phyloP scores from a whole-genome alignment of 2,113 vertebrate species.

The Cheirogaleus medius region DNA sequence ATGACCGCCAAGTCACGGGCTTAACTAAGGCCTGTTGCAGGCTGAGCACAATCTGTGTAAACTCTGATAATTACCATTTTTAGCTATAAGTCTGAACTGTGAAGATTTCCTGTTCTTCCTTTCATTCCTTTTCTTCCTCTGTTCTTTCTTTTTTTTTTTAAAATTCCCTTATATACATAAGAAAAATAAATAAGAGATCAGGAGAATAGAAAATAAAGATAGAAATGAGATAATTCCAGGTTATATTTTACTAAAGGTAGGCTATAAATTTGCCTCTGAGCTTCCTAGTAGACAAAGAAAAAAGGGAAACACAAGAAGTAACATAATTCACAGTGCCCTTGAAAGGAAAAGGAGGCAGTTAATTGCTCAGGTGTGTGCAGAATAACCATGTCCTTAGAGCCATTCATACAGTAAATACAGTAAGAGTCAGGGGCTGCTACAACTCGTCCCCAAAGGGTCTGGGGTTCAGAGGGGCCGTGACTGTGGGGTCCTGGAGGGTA shows the following conservation, averaged over 20 bases:
- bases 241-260: neutral
- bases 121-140: neutral
- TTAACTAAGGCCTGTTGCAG: neutral
- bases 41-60: neutral
- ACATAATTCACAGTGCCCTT: neutral
- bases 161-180: neutral
- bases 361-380: neutral
- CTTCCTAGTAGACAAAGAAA: neutral
- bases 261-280: neutral
- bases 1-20: neutral
- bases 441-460: neutral
- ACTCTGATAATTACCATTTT: neutral
- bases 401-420: neutral
- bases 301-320: neutral
- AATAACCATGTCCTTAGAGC: neutral
- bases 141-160: neutral
- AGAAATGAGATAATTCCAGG: slow-evolving; percentile 4
- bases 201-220: neutral
- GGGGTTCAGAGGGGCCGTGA: neutral
- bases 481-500: neutral
- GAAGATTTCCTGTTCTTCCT: neutral
- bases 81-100: neutral
- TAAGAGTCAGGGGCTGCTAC: neutral
- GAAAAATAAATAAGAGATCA: neutral
- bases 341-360: neutral